Base-by-base conservation (phyloP, 2,888 invertebrate genomes). In the Drosophila suboccidentalis region DNA sequence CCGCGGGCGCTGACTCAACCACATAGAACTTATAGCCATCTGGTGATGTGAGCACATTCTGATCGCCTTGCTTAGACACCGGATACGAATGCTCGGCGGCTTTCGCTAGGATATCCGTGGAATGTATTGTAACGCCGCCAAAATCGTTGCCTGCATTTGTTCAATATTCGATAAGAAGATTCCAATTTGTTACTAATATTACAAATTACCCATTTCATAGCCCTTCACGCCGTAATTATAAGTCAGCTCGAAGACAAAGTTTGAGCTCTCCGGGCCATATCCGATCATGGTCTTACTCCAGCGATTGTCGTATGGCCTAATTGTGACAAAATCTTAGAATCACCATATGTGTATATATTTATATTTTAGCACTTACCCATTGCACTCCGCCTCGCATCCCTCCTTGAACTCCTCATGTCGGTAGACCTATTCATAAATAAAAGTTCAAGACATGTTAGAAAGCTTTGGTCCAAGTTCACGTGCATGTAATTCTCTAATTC, bases 231-330 rank as follows among this genome's bases (percentile, higher is more conserved):
- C 98, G 92, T 99, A 99, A 92, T 99, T 99, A 92, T 99, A 99
- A 11, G 99, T 99, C 47, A 99, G 94, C 92, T 99, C 99, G 22
- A 99, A 94, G 1, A 98, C 99, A 94, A 99, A 99, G 93, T 99
- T 97, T 58, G 95, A 94, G 85, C 98, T 97, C 93, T 99, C 99
- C 0, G 97, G 96, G 0, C 99, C 99, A 93, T 98, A 99, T 1
- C 99, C 99, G 49, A 99, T 95, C 99, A 99, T 99, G 0, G 99
- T 99, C 94, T 99, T 99, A 91, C 98, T 98, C 99, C 99, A 99
- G 82, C 97, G 96, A 87, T 98, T 98, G 87, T 97, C 97, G 90
- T 99, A 99, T 0, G 98, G 98, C n/a, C 98, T 98, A 91, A 36
- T 51, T 11, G 19, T 43, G 3, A 38, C 11, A 8, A 44, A 19